phyloP scores from a whole-genome alignment of 1,140 invertebrate genomes.

The Cephus cinctus region DNA sequence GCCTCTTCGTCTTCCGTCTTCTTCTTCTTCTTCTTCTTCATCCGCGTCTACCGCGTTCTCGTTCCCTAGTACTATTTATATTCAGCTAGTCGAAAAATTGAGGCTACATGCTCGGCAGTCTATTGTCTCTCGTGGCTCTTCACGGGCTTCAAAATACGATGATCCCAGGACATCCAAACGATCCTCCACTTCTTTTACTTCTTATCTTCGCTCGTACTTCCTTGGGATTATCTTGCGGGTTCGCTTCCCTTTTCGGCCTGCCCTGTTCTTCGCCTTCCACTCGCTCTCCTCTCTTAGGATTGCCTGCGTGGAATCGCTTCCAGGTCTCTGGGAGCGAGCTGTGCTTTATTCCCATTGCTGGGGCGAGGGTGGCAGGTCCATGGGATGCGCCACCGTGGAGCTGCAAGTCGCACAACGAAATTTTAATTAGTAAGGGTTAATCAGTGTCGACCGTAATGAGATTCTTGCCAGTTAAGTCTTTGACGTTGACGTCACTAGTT shows the following conservation, averaged over 20 bases:
- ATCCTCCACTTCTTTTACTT: slow-evolving; percentile 7
- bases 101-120: slow-evolving; percentile 54
- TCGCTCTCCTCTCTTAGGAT: slow-evolving; percentile 5
- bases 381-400: slow-evolving; percentile 95
- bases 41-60: no score
- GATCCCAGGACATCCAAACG: slow-evolving; percentile 15
- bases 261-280: slow-evolving; percentile 11
- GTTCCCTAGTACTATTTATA: slow-evolving; percentile 17
- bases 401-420: slow-evolving; percentile 62
- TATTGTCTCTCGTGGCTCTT: slow-evolving; percentile 54
- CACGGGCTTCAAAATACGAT: slow-evolving; percentile 17
- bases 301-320: slow-evolving; percentile 1
- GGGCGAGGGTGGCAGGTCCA: slow-evolving; percentile 94
- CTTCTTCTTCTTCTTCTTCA: slow-evolving; percentile 8
- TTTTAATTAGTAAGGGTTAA: no score
- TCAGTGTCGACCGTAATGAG: no score
- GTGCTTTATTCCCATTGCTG: slow-evolving; percentile 88
- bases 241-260: background rate
- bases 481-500: no score
- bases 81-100: slow-evolving; percentile 46
- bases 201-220: background rate
- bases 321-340: slow-evolving; percentile 22
- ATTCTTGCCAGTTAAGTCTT: no score
- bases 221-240: background rate
- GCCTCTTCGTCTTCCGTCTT: slow-evolving; percentile 13